A percentile compares a stretch with the other conserved stretches of the same genome.
Conservation (phyloP, 2,113 vertebrate species). For the Felis chaus region DNA sequence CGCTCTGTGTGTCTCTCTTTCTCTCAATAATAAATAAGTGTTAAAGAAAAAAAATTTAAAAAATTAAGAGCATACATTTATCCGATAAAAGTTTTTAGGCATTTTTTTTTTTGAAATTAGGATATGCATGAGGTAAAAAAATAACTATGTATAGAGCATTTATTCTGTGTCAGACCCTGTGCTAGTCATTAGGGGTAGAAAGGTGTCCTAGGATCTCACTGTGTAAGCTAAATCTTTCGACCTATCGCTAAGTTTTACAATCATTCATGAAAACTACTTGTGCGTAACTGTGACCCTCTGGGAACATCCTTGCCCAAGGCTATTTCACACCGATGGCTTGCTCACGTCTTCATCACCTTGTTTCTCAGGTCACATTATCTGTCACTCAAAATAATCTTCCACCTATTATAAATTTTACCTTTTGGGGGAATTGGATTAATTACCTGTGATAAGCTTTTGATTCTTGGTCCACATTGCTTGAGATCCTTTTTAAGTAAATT, state of each 20-base stretch:
- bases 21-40: no score
- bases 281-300: background rate
- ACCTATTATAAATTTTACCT: background rate
- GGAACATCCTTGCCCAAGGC: background rate
- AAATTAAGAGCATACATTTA: background rate
- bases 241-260: background rate
- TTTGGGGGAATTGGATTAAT: background rate
- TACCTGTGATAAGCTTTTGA: background rate
- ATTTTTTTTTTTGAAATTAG: background rate
- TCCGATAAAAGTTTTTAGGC: background rate
- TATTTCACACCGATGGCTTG: background rate
- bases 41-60: background rate
- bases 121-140: background rate
- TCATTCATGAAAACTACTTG: fast-evolving
- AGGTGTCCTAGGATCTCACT: background rate
- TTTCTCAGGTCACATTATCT: background rate
- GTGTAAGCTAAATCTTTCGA: background rate
- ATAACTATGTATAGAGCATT: background rate
- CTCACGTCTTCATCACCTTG: background rate
- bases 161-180: background rate
- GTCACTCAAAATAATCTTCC: background rate
- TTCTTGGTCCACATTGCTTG: background rate
- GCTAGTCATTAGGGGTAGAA: background rate
- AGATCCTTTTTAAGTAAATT: background rate
- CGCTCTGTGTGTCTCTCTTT: no score